Evolutionary conservation across 2,888 invertebrate species (phyloP).

Genomic region (Amphipyra tragopoginis): DNA sequence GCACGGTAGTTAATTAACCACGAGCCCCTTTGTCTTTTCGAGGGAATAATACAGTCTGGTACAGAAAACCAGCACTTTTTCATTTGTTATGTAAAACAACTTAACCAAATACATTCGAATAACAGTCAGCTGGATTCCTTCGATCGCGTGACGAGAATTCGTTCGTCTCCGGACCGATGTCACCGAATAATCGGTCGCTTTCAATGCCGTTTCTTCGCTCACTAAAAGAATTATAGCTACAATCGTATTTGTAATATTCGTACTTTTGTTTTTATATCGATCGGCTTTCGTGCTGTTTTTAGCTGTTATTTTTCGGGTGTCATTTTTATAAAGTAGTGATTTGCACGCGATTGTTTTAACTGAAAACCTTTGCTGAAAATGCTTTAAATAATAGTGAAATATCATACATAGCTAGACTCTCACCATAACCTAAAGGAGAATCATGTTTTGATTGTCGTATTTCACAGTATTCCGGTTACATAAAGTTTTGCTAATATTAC

Average conservation of each 20-base stretch:
- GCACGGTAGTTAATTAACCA: too few relatives aligned
- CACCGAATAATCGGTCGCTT: slow-evolving; percentile 47
- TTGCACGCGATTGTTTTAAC: neutral
- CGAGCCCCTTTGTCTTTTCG: too few relatives aligned
- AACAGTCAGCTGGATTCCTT: slow-evolving; percentile 76
- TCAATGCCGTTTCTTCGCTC: slow-evolving; percentile 49
- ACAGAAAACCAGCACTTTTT: neutral
- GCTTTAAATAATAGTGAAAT: too few relatives aligned
- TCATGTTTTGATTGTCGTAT: too few relatives aligned
- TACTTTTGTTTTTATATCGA: slow-evolving; percentile 17
- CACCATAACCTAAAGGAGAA: too few relatives aligned
- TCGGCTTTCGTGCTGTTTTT: slow-evolving; percentile 2
- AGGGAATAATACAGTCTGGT: too few relatives aligned
- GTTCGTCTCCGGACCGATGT: slow-evolving; percentile 92
- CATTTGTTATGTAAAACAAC: slow-evolving; percentile 6
- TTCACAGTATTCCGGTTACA: too few relatives aligned
- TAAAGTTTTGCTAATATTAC: too few relatives aligned
- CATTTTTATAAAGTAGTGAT: slow-evolving; percentile 9
- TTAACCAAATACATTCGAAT: slow-evolving; percentile 12
- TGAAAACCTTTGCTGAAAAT: too few relatives aligned
- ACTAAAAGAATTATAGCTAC: slow-evolving; percentile 18
- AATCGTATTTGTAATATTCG: slow-evolving; percentile 24
- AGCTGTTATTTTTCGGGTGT: neutral
- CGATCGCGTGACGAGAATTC: slow-evolving; percentile 48
- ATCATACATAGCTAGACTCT: too few relatives aligned